Evolutionary conservation across 2,888 invertebrate species (phyloP).

Genomic region (Drosophila setosimentum): DNA sequence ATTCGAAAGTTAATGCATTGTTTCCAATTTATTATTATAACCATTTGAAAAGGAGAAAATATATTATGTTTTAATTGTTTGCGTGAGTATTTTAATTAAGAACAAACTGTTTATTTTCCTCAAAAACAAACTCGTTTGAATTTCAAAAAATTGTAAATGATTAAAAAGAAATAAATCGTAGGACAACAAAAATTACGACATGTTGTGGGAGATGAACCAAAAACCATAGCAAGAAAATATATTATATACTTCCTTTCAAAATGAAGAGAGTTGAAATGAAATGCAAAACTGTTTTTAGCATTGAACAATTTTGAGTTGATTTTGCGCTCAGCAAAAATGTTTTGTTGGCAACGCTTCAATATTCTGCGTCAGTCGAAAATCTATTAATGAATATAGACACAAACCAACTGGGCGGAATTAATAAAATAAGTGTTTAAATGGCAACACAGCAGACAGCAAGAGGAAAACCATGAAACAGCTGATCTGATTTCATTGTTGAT

Average conservation of each 20-base stretch:
- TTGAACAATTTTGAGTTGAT: neutral
- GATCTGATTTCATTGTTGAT: slow-evolving; percentile 6
- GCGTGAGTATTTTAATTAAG: neutral
- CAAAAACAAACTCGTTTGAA: neutral
- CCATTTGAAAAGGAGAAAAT: neutral
- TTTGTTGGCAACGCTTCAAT: slow-evolving; percentile 57
- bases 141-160: too few relatives aligned
- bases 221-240: neutral
- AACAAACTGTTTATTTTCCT: neutral
- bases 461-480: slow-evolving; percentile 14
- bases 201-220: neutral
- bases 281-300: slow-evolving; percentile 3
- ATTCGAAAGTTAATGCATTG: neutral
- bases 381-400: slow-evolving; percentile 46
- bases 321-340: neutral
- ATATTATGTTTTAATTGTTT: neutral
- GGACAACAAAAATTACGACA: neutral
- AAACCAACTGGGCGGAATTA: slow-evolving; percentile 39
- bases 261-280: slow-evolving; percentile 1
- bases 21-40: neutral
- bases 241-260: neutral
- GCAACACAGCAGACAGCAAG: slow-evolving; percentile 6
- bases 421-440: slow-evolving; percentile 7
- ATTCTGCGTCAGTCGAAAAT: slow-evolving; percentile 50
- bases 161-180: neutral